Evolutionary conservation across 2,888 invertebrate species (phyloP), one percentile per base, ranked within the genome.

Genomic region (Rhopalosiphum nymphaeae): DNA sequence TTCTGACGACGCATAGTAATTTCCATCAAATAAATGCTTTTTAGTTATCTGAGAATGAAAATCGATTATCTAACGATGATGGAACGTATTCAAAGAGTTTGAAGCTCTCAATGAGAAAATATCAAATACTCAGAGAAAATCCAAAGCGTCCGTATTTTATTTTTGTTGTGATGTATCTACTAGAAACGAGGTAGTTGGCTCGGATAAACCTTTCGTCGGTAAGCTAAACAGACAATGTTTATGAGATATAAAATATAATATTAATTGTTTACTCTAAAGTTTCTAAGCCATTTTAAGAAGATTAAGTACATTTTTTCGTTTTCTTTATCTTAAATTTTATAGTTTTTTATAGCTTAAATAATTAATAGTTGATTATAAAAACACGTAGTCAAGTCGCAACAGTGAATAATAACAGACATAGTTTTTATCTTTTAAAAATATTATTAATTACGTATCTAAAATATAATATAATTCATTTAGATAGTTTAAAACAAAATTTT

Each of bases 11-110:
- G 10, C 36, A n/a, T 42, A 29, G 53, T 84, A 85, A 84, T 91
- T 91, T 44, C 42, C 84, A 84, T 91, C 53, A 91, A 91, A 91
- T 84, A 91, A 84, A 91, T 84, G 91, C 84, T 91, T 85, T 91
- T 91, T 56, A 91, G 84, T 84, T 84, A 91, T 91, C 53, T 53
- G 29, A 53, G 29, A 91, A 84, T 84, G 42, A 56, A 84, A 91
- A 84, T 84, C 91, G 91, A 84, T 91, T 91, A 91, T 91, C 91
- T 29, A 29, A 84, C 53, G 56, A 21, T 44, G 56, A 84, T 56
- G 42, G 36, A 84, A 84, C 53, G 78, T 25, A 84, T 84, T 91
- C 84, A 91, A 91, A 84, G 29, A 42, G 53, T 91, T 91, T 29
- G 49, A 42, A 56, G 56, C 42, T 16, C 42, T 84, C 84, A 42